Base-by-base conservation (phyloP, 1,140 invertebrate species). In the Limonius californicus region DNA sequence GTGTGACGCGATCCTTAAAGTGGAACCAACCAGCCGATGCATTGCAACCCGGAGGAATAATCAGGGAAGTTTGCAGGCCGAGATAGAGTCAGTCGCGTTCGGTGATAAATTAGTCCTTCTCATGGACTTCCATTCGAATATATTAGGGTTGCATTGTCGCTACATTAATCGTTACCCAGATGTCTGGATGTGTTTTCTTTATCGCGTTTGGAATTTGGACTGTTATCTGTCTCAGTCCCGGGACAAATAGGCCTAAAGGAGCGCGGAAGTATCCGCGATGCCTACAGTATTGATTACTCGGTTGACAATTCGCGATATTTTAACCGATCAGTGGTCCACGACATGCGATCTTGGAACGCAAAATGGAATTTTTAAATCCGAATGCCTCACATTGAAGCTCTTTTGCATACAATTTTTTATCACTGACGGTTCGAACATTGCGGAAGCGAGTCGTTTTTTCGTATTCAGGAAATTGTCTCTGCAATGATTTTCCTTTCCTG, bases 111-210 rank as follows among this genome's bases (percentile, higher is more conserved):
- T 66, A 57, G 56, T 54, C 50, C 61, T 60, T 63, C 54, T 23
- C 43, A 55, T 61, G 54, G 53, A 55, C 21, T 27, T 50, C 21
- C 27, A 57, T 61, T 53, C 50, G 64, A 66, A 66, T 66, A 66
- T 66, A 66, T 71, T 71, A 66, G 32, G 43, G 61, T 64, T 62
- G 68, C 63, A 70, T 70, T 71, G 70, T 71, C 68, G 70, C 68
- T 68, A 71, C 70, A 70, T 71, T 71, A 71, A 71, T 71, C 68
- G 62, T 67, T 59, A 59, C 59, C 64, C 59, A 61, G 59, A 61
- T 61, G 63, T 64, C 62, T 23, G 61, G 18, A 42, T 54, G 47
- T 63, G 57, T 59, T 63, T 63, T 63, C 62, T 57, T 35, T 50
- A 50, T 50, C 45, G 45, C 16, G 45, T 50, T 12, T 19, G 45